A percentile compares a stretch with the other conserved stretches of the same genome.
phyloP scores from a whole-genome alignment of 1,140 invertebrate species.

The Frieseomelitta varia region DNA sequence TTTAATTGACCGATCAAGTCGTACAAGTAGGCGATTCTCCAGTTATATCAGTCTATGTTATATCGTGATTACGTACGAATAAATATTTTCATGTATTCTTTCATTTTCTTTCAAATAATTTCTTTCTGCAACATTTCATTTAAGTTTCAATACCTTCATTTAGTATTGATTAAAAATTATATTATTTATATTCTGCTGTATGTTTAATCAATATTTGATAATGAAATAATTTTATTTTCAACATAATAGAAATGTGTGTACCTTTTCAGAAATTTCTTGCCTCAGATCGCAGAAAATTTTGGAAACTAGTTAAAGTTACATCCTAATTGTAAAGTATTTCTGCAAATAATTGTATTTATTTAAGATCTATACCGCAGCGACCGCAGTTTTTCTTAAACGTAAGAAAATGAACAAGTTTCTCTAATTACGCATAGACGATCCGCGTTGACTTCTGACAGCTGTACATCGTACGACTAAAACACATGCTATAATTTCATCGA shows the following conservation, averaged over 20 bases:
- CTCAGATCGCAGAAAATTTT: no score
- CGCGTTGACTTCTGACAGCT: slow-evolving; percentile 6
- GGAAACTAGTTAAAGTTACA: no score
- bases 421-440: slow-evolving; percentile 15
- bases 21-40: not conserved
- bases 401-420: not conserved
- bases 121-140: not conserved
- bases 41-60: not conserved
- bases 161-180: no score
- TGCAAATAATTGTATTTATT: no score
- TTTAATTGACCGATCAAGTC: slow-evolving; percentile 1
- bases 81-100: not conserved
- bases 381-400: not conserved
- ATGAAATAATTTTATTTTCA: no score
- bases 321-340: no score
- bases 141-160: no score
- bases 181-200: no score
- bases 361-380: not conserved
- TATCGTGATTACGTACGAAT: not conserved
- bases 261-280: no score
- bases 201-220: no score
- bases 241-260: no score
- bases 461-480: slow-evolving; percentile 1
- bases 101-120: not conserved
- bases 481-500: slow-evolving; percentile 29